Evolutionary conservation across 2,888 invertebrate genomes (phyloP).

Genomic region (Drosophila pseudotalamancana): DNA sequence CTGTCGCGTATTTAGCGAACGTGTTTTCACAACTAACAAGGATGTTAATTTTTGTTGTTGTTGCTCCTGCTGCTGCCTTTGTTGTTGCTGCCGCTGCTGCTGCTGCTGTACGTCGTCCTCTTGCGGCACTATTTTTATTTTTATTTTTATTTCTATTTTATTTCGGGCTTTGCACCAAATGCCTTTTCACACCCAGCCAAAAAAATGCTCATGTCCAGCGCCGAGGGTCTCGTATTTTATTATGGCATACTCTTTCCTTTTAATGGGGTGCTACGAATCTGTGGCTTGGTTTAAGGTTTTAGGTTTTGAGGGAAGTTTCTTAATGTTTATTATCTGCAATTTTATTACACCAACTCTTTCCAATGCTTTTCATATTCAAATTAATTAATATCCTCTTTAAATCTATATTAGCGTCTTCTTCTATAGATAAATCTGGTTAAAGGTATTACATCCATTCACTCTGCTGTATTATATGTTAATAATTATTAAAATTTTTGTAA

Average conservation of each 20-base stretch:
- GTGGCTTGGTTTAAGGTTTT: not conserved
- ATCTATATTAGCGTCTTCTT: no score
- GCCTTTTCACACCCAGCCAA: slow-evolving; percentile 76
- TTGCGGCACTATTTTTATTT: slow-evolving; percentile 53
- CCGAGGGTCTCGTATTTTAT: slow-evolving; percentile 46
- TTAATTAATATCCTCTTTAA: no score
- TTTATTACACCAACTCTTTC: no score
- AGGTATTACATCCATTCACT: no score
- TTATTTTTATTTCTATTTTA: slow-evolving; percentile 33
- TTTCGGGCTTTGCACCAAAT: slow-evolving; percentile 70
- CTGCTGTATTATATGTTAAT: no score
- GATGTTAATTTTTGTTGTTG: slow-evolving; percentile 82
- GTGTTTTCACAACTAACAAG: slow-evolving; percentile 82
- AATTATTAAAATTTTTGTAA: no score
- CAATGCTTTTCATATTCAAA: no score
- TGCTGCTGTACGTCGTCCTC: slow-evolving; percentile 45
- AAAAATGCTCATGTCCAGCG: slow-evolving; percentile 63
- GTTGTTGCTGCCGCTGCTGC: slow-evolving; percentile 35
- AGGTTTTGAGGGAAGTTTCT: not conserved
- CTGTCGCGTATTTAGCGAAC: slow-evolving; percentile 79
- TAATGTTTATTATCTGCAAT: no score
- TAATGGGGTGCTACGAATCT: not conserved
- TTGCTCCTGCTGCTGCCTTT: slow-evolving; percentile 44
- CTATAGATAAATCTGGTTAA: no score
- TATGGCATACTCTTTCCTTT: slow-evolving; percentile 24